Evolutionary conservation across 2,113 vertebrate genomes (phyloP).

Genomic region (Neomonachus schauinslandi): DNA sequence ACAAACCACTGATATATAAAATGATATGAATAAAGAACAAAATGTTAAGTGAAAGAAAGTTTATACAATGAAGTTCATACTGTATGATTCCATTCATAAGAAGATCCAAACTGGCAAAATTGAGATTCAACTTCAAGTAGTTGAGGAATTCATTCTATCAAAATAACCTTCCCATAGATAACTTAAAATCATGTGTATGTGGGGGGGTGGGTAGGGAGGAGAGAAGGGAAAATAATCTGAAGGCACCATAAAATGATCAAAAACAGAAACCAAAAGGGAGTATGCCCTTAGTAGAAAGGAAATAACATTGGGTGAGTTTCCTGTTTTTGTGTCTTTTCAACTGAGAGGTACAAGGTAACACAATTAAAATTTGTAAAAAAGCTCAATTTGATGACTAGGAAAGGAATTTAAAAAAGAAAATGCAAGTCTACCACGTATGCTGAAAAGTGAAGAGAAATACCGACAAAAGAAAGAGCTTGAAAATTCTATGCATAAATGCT

Average conservation of each 20-base stretch:
- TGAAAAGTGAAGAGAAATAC: neutral
- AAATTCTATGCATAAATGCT: neutral
- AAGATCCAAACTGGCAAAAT: neutral
- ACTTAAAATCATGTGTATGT: neutral
- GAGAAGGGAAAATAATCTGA: neutral
- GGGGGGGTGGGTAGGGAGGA: neutral
- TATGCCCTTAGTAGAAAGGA: neutral
- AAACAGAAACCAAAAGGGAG: neutral
- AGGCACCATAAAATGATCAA: neutral
- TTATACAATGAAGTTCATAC: neutral
- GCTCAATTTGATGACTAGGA: neutral
- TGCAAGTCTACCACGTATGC: neutral
- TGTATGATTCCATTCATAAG: neutral
- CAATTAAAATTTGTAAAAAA: neutral
- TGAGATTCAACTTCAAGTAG: neutral
- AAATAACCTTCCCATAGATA: neutral
- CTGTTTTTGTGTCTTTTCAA: neutral
- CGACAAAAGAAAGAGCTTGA: neutral
- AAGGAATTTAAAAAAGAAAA: neutral
- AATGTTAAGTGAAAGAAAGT: neutral
- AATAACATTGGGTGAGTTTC: neutral
- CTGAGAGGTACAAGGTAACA: neutral
- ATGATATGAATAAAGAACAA: neutral
- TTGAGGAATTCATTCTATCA: neutral
- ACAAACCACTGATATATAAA: neutral